Evolutionary conservation across 2,888 invertebrate species (phyloP).

Genomic region (Phaonia tiefii): DNA sequence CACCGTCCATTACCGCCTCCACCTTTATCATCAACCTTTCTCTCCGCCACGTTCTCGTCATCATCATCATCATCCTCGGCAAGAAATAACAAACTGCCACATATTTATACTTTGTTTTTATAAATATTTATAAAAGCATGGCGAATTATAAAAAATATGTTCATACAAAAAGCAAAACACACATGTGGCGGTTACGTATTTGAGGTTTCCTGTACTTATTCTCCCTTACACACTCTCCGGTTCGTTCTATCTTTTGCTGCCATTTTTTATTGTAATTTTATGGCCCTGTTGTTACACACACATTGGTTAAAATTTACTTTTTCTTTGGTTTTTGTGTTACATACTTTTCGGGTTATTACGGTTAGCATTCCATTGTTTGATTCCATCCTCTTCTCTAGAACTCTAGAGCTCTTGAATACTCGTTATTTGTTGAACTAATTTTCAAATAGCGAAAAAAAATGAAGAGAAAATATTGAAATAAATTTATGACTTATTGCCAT

Average conservation of each 20-base stretch:
- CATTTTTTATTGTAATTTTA: conserved; percentile 44
- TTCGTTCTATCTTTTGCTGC: background rate
- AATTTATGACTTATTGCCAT: conserved; percentile 23
- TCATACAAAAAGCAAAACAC: conserved; percentile 26
- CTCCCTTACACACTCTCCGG: background rate
- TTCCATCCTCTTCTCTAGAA: background rate
- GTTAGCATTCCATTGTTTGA: background rate
- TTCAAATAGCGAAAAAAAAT: background rate
- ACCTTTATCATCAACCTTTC: background rate
- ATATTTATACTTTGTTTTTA: conserved; percentile 23
- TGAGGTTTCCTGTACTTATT: conserved; percentile 44
- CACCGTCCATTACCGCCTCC: too few relatives aligned
- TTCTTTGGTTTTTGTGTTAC: conserved; percentile 12
- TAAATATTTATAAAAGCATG: conserved; percentile 54
- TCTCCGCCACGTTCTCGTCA: background rate
- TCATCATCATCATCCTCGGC: background rate
- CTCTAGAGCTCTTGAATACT: background rate
- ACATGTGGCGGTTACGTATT: conserved; percentile 36
- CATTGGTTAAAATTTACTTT: conserved; percentile 10
- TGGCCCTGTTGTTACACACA: conserved; percentile 34
- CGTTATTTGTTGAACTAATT: conserved; percentile 24
- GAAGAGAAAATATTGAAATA: background rate
- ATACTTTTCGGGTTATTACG: background rate
- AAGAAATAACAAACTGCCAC: conserved; percentile 10
- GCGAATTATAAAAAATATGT: background rate